These are phyloP conservation scores for Dromius quadrimaculatus DNA, from an alignment of 2,888 invertebrate genomes.

Conservation along the genomic window DNA sequence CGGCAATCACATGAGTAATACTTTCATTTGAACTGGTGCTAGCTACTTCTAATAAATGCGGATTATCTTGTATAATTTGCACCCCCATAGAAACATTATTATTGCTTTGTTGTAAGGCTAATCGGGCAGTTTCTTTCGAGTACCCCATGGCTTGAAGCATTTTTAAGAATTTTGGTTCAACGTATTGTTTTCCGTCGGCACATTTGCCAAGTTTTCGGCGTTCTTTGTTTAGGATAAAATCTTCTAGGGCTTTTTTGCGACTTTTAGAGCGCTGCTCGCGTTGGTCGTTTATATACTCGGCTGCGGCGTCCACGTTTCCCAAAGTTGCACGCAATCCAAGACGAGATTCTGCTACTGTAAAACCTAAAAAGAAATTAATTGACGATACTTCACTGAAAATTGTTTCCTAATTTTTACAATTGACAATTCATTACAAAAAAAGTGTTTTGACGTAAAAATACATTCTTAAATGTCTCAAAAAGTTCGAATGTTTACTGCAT, in stretches of 20 bases:
- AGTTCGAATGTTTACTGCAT: neutral
- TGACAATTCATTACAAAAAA: neutral
- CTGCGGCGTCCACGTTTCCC: slow-evolving; percentile 73
- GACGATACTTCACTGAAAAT: neutral
- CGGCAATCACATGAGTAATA: slow-evolving; percentile 41
- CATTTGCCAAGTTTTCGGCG: slow-evolving; percentile 72
- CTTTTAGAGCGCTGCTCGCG: slow-evolving; percentile 68
- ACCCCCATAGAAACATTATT: slow-evolving; percentile 79
- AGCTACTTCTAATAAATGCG: slow-evolving; percentile 66
- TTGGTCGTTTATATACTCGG: slow-evolving; percentile 74
- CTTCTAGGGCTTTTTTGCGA: slow-evolving; percentile 68
- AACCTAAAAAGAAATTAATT: slow-evolving; percentile 73
- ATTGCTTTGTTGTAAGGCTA: slow-evolving; percentile 75
- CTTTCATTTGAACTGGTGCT: slow-evolving; percentile 65
- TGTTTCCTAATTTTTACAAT: too few relatives aligned
- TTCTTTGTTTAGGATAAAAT: slow-evolving; percentile 68
- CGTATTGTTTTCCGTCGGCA: slow-evolving; percentile 70
- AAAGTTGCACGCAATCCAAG: slow-evolving; percentile 74
- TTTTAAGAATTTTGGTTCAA: slow-evolving; percentile 68
- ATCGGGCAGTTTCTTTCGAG: slow-evolving; percentile 69
- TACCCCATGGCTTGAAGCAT: slow-evolving; percentile 79
- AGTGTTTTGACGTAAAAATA: neutral
- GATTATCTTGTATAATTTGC: slow-evolving; percentile 73
- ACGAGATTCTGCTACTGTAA: slow-evolving; percentile 76
- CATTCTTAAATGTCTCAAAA: neutral